Base-by-base conservation (phyloP, 2,888 invertebrate genomes). In the Nysson spinosus region DNA sequence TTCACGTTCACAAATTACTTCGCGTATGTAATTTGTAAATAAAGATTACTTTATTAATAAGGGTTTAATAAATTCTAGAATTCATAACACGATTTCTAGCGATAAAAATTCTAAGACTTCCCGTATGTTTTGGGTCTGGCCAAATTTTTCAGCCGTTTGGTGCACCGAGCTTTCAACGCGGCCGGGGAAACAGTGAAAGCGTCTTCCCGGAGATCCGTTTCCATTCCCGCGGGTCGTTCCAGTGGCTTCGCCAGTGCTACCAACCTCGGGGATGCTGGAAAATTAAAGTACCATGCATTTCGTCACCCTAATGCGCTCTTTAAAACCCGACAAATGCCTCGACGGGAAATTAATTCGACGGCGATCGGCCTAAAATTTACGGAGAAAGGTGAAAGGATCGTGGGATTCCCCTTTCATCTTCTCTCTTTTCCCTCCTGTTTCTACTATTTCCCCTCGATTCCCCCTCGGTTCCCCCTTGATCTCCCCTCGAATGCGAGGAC, bases 101-200 rank as follows among this genome's bases (percentile, higher is more conserved):
- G n/a, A n/a, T n/a, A n/a, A n/a, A n/a, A n/a, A n/a, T n/a, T n/a
- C n/a, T n/a, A n/a, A n/a, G n/a, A 52, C 37, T 19, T 57, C 5
- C 60, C 57, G 26, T 69, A 70, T 7, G 2, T 56, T 37, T 61
- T 84, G 5, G 82, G 82, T n/a, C 63, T 69, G n/a, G 85, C 85
- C 12, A 85, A 76, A 3, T 17, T 20, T 49, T 80, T 79, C 40
- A 83, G 52, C 16, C 79, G 73, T 19, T 58, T 72, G 19, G 77
- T 62, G 46, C 85, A 84, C 34, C 46, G 67, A 14, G 85, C 83
- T 55, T 75, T 79, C 42, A 85, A 66, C 11, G 84, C 85, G 39
- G 20, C 39, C 11, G 80, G 83, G 28, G 77, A 73, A 2, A 85
- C 85, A 3, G 69, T 75, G 65, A 83, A 84, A n/a, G 85, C 84